phyloP scores from a whole-genome alignment of 2,888 invertebrate species.

The Drosophila cognata region DNA sequence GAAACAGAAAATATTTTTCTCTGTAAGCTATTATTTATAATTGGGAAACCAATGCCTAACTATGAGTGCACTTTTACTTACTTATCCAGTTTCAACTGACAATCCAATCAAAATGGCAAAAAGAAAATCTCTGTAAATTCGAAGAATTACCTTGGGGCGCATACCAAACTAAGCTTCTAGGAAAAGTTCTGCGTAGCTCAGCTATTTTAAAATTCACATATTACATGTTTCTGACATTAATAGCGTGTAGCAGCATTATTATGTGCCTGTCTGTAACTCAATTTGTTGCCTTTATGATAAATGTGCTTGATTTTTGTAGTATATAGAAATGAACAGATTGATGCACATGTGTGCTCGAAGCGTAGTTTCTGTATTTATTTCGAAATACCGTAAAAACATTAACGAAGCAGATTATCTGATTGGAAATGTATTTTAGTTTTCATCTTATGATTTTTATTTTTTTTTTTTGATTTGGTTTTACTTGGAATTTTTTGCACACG shows the following conservation, averaged over 20 bases:
- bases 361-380: slow-evolving; percentile 35
- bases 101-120: not conserved
- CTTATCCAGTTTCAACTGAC: not conserved
- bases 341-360: not conserved
- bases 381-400: slow-evolving; percentile 56
- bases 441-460: not conserved
- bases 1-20: not conserved
- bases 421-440: slow-evolving; percentile 55
- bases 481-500: slow-evolving; percentile 7
- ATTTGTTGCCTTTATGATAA: slow-evolving; percentile 8
- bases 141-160: not conserved
- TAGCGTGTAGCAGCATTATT: not conserved
- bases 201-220: not conserved
- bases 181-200: not conserved
- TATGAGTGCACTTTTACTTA: not conserved
- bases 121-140: not conserved
- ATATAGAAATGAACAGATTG: not conserved
- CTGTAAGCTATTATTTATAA: not conserved
- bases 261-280: not conserved
- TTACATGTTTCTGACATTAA: not conserved
- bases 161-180: not conserved
- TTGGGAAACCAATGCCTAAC: not conserved
- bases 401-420: slow-evolving; percentile 63
- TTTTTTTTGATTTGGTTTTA: not conserved
- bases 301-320: slow-evolving; percentile 1